Evolutionary conservation across 2,888 invertebrate genomes (phyloP), one percentile per base, ranked within the genome.

Genomic region (Sepiola atlantica): DNA sequence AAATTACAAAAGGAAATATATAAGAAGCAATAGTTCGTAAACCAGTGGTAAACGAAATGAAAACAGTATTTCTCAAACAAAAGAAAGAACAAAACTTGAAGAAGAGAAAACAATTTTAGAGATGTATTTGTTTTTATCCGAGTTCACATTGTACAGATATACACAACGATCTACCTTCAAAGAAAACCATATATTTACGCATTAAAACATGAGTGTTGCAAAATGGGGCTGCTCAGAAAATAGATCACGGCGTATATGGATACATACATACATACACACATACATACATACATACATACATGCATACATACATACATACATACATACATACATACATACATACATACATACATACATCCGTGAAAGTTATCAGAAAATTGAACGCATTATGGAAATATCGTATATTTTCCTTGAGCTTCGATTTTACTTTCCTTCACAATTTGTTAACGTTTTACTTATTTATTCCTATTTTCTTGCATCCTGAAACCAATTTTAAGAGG

Each of bases 401-500:
- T 77, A 77, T 77, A 77, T 77, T 77, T 32, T n/a, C 77, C 32
- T 77, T 32, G 10, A 28, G 20, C 24, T 61, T 77, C n/a, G n/a
- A 16, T 77, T 32, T 32, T n/a, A n/a, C 77, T n/a, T 77, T 77
- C 14, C 14, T 77, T 77, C 14, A 77, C 16, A n/a, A 12, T 20
- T 2, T 32, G 3, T 77, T n/a, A 77, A 16, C n/a, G n/a, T 14
- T 32, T 77, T n/a, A 77, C n/a, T 77, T 77, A 77, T n/a, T 77
- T 77, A 77, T 77, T 77, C 12, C 18, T 3, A 77, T 77, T 77
- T 77, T 32, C 32, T 77, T 77, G n/a, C 14, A 77, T 1, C 77
- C 77, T 77, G 77, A 77, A 77, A 77, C 77, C 77, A 77, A 77
- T 77, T 77, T 77, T 77, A 77, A 77, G 77, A 77, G 77, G 77